Evolutionary conservation across 2,113 vertebrate genomes (phyloP), one percentile per base, ranked within the genome.

Genomic region (Grantiella picta): DNA sequence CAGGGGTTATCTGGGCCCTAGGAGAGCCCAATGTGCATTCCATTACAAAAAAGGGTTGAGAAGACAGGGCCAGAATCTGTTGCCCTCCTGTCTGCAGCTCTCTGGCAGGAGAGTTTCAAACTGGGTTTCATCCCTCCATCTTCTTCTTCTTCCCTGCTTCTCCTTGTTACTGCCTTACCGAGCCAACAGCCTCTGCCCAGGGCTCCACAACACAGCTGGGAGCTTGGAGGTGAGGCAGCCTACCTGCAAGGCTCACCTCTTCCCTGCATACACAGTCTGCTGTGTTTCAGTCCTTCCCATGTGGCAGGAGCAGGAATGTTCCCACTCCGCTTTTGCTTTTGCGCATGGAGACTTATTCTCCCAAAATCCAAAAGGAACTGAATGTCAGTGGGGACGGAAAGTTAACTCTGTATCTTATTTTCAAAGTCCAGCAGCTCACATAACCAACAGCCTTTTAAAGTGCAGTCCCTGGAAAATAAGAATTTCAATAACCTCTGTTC

Each of bases 401-500:
- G 42, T 59, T 82, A 68, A 76, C 57, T 71, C 78, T 38, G 28
- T 57, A 57, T 77, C 81, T 91, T 85, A 24, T 90, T 94, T 94
- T 79, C 90, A 80, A 92, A 85, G 66, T 90, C 57, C 66, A 66
- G 59, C 63, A 61, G 71, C 47, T 92, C 82, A 59, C 42, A 83
- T 36, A 95, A 92, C 76, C 63, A 49, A n/a, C 35, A 94, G 69
- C 17, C 27, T 78, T 95, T 92, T 90, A 49, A 90, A 92, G 86
- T 59, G 71, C 42, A 80, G 29, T 77, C 33, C 56, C 71, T 63
- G 61, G 77, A 92, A 97, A 92, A 90, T 47, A 92, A 59, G 80
- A 86, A 92, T 95, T 94, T 93, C 86, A 86, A 83, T 71, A 86
- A 81, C 82, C 45, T 86, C 60, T 79, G 1, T 89, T 94, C 80